Base-by-base conservation (phyloP, 1,140 invertebrate species). In the Caenorhabditis tropicalis region DNA sequence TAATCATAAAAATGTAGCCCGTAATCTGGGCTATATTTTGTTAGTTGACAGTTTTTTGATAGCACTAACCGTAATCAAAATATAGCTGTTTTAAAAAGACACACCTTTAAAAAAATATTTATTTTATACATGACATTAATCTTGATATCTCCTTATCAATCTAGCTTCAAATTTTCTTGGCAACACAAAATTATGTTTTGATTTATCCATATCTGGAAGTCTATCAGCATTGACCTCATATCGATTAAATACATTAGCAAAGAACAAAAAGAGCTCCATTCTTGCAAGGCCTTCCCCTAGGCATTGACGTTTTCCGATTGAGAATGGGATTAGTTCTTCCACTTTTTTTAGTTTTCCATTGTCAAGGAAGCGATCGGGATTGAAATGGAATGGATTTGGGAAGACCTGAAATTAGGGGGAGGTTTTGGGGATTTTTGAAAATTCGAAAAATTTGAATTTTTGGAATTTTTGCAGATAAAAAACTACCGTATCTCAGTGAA, bases 191-290 rank as follows among this genome's bases (percentile, higher is more conserved):
- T 56, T 56, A 10, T 56, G 21, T 27, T 56, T 24, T 10, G 53
- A 56, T 24, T 56, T 56, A n/a, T 56, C 53, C 21, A 56, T 27
- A 27, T 56, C 53, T 9, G 53, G 53, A 15, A 51, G 9, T 5
- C 12, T n/a, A 24, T 56, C 24, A 10, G 12, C 2, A 1, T 24
- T n/a, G 49, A 84, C 83, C 0, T 81, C 48, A 60, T 83, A 84
- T 24, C 79, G 27, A 48, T 84, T 80, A 24, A 83, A 43, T 9
- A 87, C 7, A 79, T 83, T 87, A 0, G 86, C 74, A 27, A 86
- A 87, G 49, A 87, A 79, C 7, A 87, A 74, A 80, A 83, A 86
- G 10, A 87, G 51, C 56, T 86, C 85, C 85, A 87, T 86, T 9
- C 85, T 5, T 10, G 86, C 86, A 12, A 86, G 60, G 1, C 86